Evolutionary conservation across 2,797 vertebrate species (phyloP).

Genomic region (Leptoclinus maculatus): DNA sequence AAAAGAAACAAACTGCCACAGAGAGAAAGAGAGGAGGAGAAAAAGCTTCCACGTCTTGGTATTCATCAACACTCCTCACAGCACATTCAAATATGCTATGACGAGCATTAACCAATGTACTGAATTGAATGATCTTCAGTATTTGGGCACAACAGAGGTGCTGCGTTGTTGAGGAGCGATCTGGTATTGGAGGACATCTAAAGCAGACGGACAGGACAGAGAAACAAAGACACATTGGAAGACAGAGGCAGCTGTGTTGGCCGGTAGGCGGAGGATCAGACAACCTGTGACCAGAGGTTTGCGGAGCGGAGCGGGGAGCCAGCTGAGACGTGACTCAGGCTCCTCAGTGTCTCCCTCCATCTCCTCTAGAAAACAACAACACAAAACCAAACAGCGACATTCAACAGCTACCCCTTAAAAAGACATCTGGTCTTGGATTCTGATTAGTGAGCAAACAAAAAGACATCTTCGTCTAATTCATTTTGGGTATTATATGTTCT

Average conservation of each 20-base stretch:
- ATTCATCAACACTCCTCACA: neutral
- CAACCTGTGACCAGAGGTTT: conserved; percentile 74
- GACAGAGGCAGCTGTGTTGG: neutral
- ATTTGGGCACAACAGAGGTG: neutral
- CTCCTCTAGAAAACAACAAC: conserved; percentile 66
- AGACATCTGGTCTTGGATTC: neutral
- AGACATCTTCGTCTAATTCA: neutral
- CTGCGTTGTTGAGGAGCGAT: neutral
- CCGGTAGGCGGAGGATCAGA: neutral
- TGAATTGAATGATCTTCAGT: neutral
- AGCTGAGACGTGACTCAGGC: conserved; percentile 69
- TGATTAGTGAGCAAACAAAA: neutral
- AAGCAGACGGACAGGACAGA: neutral
- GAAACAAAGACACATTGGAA: neutral
- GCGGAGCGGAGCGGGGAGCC: conserved; percentile 68
- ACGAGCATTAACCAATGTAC: neutral
- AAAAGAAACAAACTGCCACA: conserved; percentile 10
- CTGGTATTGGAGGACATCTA: neutral
- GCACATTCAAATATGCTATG: neutral
- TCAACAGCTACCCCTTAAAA: neutral
- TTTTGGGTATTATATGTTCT: neutral
- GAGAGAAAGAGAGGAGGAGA: neutral
- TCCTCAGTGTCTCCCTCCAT: conserved; percentile 61
- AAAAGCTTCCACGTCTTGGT: neutral
- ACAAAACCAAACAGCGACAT: conserved; percentile 23